Evolutionary conservation across 2,797 vertebrate genomes (phyloP).

Genomic region (Clarias laeviceps): DNA sequence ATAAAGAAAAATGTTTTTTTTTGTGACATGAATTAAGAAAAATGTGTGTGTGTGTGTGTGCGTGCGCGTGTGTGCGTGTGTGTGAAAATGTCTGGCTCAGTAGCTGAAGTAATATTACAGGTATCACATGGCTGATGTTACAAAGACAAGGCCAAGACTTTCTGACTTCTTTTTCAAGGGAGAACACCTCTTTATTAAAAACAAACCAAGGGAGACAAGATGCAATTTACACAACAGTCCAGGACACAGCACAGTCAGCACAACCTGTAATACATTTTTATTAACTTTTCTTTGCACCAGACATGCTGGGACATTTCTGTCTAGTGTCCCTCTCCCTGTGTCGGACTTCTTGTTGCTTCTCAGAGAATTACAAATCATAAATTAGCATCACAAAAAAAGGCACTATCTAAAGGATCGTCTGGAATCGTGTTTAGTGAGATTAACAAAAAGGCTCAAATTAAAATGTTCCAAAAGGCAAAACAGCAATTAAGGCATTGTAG

Average conservation of each 20-base stretch:
- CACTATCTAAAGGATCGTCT: background rate
- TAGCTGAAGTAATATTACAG: conserved; percentile 35
- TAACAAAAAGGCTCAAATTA: background rate
- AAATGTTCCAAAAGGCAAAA: conserved; percentile 22
- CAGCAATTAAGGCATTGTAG: background rate
- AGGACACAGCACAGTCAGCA: conserved; percentile 17
- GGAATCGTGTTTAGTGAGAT: background rate
- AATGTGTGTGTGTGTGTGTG: conserved; percentile 8
- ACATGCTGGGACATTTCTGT: background rate
- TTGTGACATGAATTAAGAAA: conserved; percentile 3
- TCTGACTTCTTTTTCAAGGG: background rate
- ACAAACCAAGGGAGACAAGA: conserved; percentile 34
- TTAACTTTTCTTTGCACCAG: conserved; percentile 23
- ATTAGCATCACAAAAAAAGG: conserved; percentile 15
- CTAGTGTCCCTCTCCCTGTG: background rate
- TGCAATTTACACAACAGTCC: conserved; percentile 41
- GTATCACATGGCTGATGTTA: conserved; percentile 13
- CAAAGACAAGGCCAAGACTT: background rate
- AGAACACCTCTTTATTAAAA: conserved; percentile 27
- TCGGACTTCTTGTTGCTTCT: background rate
- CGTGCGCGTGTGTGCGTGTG: background rate
- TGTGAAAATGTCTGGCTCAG: conserved; percentile 36
- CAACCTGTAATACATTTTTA: conserved; percentile 24
- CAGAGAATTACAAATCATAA: background rate
- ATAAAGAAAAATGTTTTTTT: conserved; percentile 13